phyloP scores from a whole-genome alignment of 2,888 invertebrate species.

The Tholera decimalis region DNA sequence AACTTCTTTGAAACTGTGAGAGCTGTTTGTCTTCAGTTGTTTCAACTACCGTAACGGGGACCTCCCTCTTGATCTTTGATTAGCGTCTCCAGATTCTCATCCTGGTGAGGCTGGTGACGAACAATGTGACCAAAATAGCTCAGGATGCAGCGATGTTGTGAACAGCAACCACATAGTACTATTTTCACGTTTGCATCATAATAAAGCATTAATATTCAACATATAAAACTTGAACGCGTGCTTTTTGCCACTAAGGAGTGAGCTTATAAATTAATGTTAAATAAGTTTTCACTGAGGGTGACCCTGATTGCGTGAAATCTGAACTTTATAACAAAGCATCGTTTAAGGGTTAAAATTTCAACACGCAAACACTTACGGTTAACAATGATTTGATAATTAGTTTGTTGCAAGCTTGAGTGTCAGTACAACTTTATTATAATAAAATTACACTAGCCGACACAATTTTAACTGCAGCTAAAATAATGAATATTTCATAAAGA shows the following conservation, averaged over 20 bases:
- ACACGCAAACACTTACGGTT: constrained; percentile 28
- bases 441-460: too few species aligned
- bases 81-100: too few species aligned
- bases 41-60: too few species aligned
- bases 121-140: too few species aligned
- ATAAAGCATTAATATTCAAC: constrained; percentile 7
- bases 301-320: constrained; percentile 27
- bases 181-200: constrained; percentile 12
- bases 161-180: not conserved
- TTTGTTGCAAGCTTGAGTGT: not conserved
- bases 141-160: too few species aligned
- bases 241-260: constrained; percentile 35
- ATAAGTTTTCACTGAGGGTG: constrained; percentile 20
- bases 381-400: constrained; percentile 13
- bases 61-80: too few species aligned
- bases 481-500: too few species aligned
- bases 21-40: too few species aligned
- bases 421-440: not conserved
- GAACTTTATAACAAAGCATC: constrained; percentile 22
- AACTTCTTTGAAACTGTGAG: too few species aligned
- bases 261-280: constrained; percentile 47
- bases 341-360: constrained; percentile 11
- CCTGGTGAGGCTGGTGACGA: too few species aligned
- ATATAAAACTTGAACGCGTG: constrained; percentile 43
- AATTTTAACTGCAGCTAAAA: too few species aligned